A percentile compares a stretch with the other conserved stretches of the same genome.
These are phyloP conservation scores for Antechinus stuartii DNA, from an alignment of 2,113 vertebrate species.

Conservation along the genomic window DNA sequence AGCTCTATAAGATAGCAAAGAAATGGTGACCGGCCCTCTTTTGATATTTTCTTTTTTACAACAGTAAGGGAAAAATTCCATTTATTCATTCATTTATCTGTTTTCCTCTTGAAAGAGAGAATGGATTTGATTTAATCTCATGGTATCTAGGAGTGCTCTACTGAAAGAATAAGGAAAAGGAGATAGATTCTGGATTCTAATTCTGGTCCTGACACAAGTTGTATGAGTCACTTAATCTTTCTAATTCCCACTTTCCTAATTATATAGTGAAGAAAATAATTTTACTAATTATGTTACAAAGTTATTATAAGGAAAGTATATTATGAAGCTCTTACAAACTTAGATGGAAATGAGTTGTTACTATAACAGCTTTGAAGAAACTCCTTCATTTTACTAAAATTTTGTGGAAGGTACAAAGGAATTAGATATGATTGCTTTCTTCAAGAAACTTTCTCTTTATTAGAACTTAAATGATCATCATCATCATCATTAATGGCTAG, in stretches of 20 bases:
- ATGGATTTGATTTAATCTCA: conserved; percentile 3
- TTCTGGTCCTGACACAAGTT: not conserved
- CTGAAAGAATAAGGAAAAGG: not conserved
- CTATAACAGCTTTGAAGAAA: not conserved
- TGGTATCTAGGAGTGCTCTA: not conserved
- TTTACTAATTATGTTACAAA: not conserved
- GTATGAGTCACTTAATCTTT: not conserved
- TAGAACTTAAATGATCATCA: not conserved
- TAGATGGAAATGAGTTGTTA: not conserved
- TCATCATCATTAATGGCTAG: not conserved
- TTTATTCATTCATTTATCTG: not conserved
- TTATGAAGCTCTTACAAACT: not conserved
- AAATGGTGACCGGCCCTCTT: not conserved
- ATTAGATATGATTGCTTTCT: not conserved
- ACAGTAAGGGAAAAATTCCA: not conserved
- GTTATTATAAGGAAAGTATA: not conserved
- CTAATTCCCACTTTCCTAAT: not conserved
- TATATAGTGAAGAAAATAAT: not conserved
- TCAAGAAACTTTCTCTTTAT: not conserved
- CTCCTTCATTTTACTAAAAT: not conserved
- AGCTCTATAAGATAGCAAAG: not conserved
- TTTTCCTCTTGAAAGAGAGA: not conserved
- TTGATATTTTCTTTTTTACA: not conserved
- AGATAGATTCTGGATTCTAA: not conserved
- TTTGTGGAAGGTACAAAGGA: not conserved